phyloP scores from a whole-genome alignment of 2,888 invertebrate species.

The Thalpophila matura region DNA sequence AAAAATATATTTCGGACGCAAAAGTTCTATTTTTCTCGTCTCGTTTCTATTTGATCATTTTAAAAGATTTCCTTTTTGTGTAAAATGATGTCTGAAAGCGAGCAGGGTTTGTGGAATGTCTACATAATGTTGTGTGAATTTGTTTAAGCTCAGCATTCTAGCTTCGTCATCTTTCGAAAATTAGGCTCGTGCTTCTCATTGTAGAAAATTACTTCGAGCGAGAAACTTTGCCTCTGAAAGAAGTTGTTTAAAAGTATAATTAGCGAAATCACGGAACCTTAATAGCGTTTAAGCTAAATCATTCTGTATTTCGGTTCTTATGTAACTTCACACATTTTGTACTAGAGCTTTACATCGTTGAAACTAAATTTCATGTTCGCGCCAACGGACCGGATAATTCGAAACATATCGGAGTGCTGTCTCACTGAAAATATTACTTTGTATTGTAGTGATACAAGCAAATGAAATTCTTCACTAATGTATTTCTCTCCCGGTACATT shows the following conservation, averaged over 20 bases:
- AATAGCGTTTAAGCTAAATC: slow-evolving; percentile 23
- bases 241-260: slow-evolving; percentile 41
- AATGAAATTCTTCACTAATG: slow-evolving; percentile 40
- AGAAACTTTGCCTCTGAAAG: slow-evolving; percentile 32
- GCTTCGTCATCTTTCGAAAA: slow-evolving; percentile 31
- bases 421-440: slow-evolving; percentile 25
- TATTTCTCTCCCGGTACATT: slow-evolving; percentile 38
- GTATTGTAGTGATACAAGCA: slow-evolving; percentile 17
- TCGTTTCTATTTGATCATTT: slow-evolving; percentile 26
- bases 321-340: not conserved
- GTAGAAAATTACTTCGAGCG: slow-evolving; percentile 32
- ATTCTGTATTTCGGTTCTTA: slow-evolving; percentile 9
- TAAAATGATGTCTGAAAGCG: not conserved
- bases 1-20: slow-evolving; percentile 10
- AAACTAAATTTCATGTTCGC: slow-evolving; percentile 6
- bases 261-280: slow-evolving; percentile 17
- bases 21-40: slow-evolving; percentile 1
- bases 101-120: slow-evolving; percentile 11
- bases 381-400: slow-evolving; percentile 7
- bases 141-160: slow-evolving; percentile 6
- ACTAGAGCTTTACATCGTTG: not conserved
- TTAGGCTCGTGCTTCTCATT: slow-evolving; percentile 30
- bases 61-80: slow-evolving; percentile 12
- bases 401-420: slow-evolving; percentile 20
- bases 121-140: slow-evolving; percentile 16